These are phyloP conservation scores for Pipra filicauda DNA, from an alignment of 2,113 vertebrate genomes.

Conservation along the genomic window DNA sequence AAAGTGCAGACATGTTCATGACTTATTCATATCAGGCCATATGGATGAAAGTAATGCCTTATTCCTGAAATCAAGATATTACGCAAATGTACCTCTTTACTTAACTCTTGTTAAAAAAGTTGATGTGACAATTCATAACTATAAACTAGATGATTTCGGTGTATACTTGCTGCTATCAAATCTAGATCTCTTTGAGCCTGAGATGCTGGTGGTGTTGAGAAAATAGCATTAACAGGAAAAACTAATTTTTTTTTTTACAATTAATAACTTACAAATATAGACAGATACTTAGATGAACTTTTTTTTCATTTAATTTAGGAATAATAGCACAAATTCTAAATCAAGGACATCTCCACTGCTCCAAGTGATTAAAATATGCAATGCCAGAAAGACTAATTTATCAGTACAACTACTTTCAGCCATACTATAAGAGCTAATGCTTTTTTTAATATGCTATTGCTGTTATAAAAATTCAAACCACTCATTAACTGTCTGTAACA, in stretches of 20 bases:
- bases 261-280: background rate
- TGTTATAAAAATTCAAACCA: slow-evolving; percentile 51
- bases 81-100: background rate
- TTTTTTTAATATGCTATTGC: slow-evolving; percentile 23
- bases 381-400: slow-evolving; percentile 16
- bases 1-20: background rate
- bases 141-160: background rate
- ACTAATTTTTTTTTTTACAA: background rate
- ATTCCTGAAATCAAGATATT: background rate
- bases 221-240: background rate
- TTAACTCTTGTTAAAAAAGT: background rate
- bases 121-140: background rate
- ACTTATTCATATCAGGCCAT: background rate
- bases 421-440: background rate
- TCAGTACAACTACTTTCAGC: background rate
- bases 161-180: background rate
- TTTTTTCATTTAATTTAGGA: background rate
- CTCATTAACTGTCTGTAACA: slow-evolving; percentile 48
- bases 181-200: background rate
- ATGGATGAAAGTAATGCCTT: background rate
- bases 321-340: background rate
- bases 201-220: background rate
- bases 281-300: background rate
- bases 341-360: background rate
- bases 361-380: background rate